A percentile compares a stretch with the other conserved stretches of the same genome.
phyloP scores from a whole-genome alignment of 2,113 vertebrate genomes.

The Paradoxurus hermaphroditus region DNA sequence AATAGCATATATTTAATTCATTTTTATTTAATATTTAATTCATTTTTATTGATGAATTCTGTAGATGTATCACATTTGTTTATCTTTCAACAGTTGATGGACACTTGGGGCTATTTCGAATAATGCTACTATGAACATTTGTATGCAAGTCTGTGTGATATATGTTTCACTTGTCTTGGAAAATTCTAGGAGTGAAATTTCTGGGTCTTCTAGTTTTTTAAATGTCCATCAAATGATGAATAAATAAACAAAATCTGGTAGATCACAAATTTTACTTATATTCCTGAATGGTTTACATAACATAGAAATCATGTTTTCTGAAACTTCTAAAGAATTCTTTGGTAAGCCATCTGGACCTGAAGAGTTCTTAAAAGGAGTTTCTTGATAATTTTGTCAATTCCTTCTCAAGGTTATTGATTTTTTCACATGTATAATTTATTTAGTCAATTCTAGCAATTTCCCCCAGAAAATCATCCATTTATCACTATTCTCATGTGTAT shows the following conservation, averaged over 20 bases:
- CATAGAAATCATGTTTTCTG: neutral
- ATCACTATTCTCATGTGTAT: neutral
- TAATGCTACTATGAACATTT: neutral
- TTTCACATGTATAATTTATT: neutral
- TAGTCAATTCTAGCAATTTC: neutral
- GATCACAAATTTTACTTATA: neutral
- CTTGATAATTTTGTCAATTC: neutral
- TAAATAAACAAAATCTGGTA: neutral
- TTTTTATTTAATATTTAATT: neutral
- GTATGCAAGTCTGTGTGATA: neutral
- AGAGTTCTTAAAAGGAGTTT: neutral
- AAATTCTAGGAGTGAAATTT: neutral
- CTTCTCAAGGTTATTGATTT: constrained; percentile 7
- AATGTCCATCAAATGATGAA: neutral
- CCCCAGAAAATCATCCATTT: constrained; percentile 7
- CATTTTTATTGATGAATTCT: neutral
- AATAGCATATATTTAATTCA: neutral
- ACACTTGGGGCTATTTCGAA: neutral
- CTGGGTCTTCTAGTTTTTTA: neutral
- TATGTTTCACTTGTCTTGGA: neutral
- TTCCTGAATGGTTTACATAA: neutral
- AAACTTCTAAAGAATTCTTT: constrained; percentile 35
- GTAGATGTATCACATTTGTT: neutral
- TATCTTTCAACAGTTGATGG: neutral
- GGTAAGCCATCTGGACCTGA: neutral